These are phyloP conservation scores for Euthynnus affinis DNA, from an alignment of 2,797 vertebrate genomes.

Conservation along the genomic window DNA sequence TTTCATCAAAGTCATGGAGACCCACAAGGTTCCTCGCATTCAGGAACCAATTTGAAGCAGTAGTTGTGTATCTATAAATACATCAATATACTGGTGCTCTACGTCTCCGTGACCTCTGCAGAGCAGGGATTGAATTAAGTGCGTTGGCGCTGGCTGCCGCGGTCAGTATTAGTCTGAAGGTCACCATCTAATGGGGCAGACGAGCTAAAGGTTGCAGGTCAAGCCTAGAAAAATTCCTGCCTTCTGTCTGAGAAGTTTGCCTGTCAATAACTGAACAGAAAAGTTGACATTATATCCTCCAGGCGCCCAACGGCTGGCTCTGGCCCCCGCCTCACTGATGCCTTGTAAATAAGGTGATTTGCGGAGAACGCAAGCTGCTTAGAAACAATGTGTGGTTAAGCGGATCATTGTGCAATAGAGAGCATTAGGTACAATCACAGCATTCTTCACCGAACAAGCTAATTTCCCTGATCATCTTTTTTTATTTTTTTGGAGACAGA, in stretches of 20 bases:
- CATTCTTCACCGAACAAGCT: slow-evolving; percentile 52
- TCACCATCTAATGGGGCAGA: slow-evolving; percentile 67
- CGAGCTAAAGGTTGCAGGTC: slow-evolving; percentile 66
- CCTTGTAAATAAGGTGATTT: slow-evolving; percentile 68
- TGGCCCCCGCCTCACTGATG: slow-evolving; percentile 20
- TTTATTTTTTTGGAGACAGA: slow-evolving; percentile 19
- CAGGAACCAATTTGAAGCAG: slow-evolving; percentile 10
- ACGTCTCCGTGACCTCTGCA: slow-evolving; percentile 32
- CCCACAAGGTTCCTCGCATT: not conserved
- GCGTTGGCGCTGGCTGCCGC: slow-evolving; percentile 16
- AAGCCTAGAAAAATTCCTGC: slow-evolving; percentile 59
- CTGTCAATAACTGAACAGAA: slow-evolving; percentile 60
- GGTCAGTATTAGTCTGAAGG: slow-evolving; percentile 67
- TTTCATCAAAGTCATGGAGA: slow-evolving; percentile 23
- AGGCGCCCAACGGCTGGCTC: not conserved
- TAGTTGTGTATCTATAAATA: slow-evolving; percentile 20
- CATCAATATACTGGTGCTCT: slow-evolving; percentile 5
- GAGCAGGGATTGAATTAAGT: slow-evolving; percentile 33
- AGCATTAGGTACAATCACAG: slow-evolving; percentile 56
- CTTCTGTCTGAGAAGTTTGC: slow-evolving; percentile 37
- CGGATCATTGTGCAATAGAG: slow-evolving; percentile 37
- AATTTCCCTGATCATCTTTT: slow-evolving; percentile 57
- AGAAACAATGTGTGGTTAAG: slow-evolving; percentile 60
- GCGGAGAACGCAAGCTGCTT: slow-evolving; percentile 44
- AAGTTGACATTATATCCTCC: slow-evolving; percentile 62